Evolutionary conservation across 2,797 vertebrate genomes (phyloP), one percentile per base, ranked within the genome.

Genomic region (Amphiprion clarkii): DNA sequence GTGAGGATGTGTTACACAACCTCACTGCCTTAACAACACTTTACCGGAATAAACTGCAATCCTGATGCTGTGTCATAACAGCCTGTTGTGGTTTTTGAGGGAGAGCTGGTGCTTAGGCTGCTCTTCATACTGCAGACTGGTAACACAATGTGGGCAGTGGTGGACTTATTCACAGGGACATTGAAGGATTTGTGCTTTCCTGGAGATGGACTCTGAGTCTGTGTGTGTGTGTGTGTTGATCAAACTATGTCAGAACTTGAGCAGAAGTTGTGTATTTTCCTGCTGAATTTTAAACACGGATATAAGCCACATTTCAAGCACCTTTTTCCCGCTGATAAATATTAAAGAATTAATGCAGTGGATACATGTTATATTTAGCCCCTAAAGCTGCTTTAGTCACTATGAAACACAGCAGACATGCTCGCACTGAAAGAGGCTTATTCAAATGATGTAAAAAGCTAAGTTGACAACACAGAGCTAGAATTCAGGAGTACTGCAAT

Each of bases 371-470:
- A 95, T 92, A 95, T 95, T 94, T 94, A 95, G 93, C 89, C 60
- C 81, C 79, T 79, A 94, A 95, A 95, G 93, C 94, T 90, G 92
- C 91, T 95, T 95, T 94, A 79, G 87, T 83, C 79, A 74, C 86
- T 82, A 76, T 91, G 92, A 95, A 94, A 94, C 94, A 94, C 75
- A 89, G 82, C 88, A 87, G 90, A 92, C 88, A 86, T 75, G 73
- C 87, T 86, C 64, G 21, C 77, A 68, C 84, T 87, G 80, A 94
- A 94, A 95, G 94, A 94, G 88, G 94, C 94, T 95, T 95, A 95
- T 95, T 95, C 92, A 94, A 94, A 94, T 95, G 73, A 94, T 89
- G 88, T 79, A 67, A 83, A 93, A 92, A 85, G 85, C 92, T 89
- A 93, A 91, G 90, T 92, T 94, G 94, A 95, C 94, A 95, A 92